Base-by-base conservation (phyloP, 2,797 vertebrate species). In the Rachycentron canadum region DNA sequence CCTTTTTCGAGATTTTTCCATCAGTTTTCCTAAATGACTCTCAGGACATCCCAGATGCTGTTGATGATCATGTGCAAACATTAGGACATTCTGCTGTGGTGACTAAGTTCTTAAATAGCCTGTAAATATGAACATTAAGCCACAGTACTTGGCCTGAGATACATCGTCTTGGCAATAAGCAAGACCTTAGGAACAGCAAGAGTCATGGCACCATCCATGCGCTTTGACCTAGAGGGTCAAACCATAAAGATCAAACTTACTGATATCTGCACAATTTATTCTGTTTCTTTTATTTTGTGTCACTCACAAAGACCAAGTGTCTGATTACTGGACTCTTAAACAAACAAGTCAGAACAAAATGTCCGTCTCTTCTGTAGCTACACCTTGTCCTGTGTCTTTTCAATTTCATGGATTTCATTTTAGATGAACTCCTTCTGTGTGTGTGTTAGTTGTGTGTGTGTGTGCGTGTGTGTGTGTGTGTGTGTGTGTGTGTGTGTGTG, bases 401-500 rank as follows among this genome's bases (percentile, higher is more conserved):
- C 68, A 57, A 89, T 88, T 72, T 65, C 68, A 75, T 62, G 64
- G 41, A 78, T 86, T 78, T 87, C 49, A 74, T 89, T 81, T 89
- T 45, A 79, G 79, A 89, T 87, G 76, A 79, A 81, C 66, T 82
- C 7, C 7, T 52, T 57, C 38, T 36, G 65, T 14, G 25, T 74
- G 74, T 58, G 52, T 49, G 32, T 32, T 32, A 32, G 32, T 3
- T 32, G 60, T 57, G 52, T 50, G 32, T 9, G 21, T 49, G 36
- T 32, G 59, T 72, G 41, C 58, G 66, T 74, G 74, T 59, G 41
- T 45, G 61, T 57, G 52, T 53, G 34, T 10, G 32, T 43, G 28
- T 36, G 49, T n/a, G 19, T 73, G 28, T 64, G 68, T 74, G 74
- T 63, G 56, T 53, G 63, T 55, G 45, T 79, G 79, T 64, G 63